Percentiles rank a stretch among this genome's conserved stretches.
Evolutionary conservation across 1,140 invertebrate species (phyloP).

Genomic region (Spodoptera litura): DNA sequence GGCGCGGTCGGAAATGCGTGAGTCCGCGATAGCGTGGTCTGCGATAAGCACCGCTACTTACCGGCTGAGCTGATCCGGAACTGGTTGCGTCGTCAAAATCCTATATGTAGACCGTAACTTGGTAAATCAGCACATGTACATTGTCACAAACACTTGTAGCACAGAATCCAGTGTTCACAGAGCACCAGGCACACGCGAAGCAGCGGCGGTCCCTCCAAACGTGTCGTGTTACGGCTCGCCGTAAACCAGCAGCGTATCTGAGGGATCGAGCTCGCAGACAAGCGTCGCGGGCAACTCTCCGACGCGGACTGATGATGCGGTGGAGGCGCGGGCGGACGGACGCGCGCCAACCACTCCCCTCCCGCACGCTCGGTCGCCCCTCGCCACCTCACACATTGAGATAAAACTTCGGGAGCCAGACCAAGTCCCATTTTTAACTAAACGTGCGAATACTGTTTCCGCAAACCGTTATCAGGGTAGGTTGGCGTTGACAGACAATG

Average conservation of each 20-base stretch:
- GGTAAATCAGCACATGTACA: constrained; percentile 78
- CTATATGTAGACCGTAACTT: constrained; percentile 64
- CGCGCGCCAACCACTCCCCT: constrained; percentile 63
- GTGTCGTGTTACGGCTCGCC: constrained; percentile 85
- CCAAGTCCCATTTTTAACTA: constrained; percentile 80
- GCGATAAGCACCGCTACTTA: constrained; percentile 84
- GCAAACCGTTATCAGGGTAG: constrained; percentile 68
- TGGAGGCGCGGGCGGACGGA: constrained; percentile 82
- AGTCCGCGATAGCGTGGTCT: constrained; percentile 80
- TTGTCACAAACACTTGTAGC: constrained; percentile 78
- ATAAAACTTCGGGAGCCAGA: constrained; percentile 83
- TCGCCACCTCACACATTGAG: constrained; percentile 71
- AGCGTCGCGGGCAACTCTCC: constrained; percentile 80
- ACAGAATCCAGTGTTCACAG: constrained; percentile 81
- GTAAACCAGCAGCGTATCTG: constrained; percentile 86
- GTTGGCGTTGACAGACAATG: constrained; percentile 52
- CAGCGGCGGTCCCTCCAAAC: constrained; percentile 84
- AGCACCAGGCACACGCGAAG: constrained; percentile 82
- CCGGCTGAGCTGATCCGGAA: constrained; percentile 85
- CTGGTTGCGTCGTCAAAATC: constrained; percentile 79
- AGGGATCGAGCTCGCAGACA: constrained; percentile 81
- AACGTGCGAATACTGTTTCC: constrained; percentile 68
- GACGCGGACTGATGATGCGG: constrained; percentile 83
- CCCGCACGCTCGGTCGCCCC: constrained; percentile 53
- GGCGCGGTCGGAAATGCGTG: constrained; percentile 85